Conservation (phyloP, 2,888 invertebrate genomes). For the Monoplex corrugatus region DNA sequence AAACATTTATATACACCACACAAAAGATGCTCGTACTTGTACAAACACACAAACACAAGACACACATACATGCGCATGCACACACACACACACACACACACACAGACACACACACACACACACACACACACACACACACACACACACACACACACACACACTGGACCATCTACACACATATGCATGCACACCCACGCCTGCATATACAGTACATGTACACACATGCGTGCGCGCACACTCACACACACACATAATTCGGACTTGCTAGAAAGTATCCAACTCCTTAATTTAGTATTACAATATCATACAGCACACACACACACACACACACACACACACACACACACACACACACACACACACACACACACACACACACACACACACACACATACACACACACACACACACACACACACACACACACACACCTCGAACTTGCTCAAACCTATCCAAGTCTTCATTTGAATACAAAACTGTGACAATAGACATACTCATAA, state of each 20-base stretch:
- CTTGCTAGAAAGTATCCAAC: background rate
- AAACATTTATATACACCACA: background rate
- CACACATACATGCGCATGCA: background rate
- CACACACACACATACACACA: background rate
- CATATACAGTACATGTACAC: background rate
- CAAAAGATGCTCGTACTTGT: background rate
- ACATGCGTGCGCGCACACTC: background rate
- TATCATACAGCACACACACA: constrained; percentile 7
- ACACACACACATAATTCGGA: background rate
- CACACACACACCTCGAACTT: background rate
- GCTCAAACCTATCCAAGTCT: background rate
- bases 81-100: constrained; percentile 7
- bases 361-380: background rate
- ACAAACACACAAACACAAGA: background rate
- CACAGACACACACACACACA: background rate
- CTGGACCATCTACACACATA: background rate
- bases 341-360: background rate
- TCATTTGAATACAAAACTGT: background rate
- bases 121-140: background rate
- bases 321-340: constrained; percentile 2
- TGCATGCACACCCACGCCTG: background rate
- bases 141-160: background rate
- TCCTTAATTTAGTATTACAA: background rate
- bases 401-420: constrained; percentile 4
- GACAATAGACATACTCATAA: background rate